Evolutionary conservation across 2,888 invertebrate species (phyloP).

Genomic region (Chrysolina oricalcia): DNA sequence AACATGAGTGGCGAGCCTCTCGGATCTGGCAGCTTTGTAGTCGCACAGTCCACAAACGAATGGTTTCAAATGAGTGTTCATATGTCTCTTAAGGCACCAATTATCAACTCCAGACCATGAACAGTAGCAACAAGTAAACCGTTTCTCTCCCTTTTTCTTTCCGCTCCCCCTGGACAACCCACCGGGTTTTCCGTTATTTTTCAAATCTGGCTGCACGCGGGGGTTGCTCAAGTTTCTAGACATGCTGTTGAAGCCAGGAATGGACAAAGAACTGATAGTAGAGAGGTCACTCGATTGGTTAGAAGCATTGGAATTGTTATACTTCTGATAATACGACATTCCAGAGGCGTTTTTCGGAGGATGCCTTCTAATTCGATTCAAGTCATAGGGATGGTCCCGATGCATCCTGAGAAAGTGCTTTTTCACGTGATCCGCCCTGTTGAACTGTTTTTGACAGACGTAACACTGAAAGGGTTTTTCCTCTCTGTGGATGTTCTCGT

Average conservation of each 20-base stretch:
- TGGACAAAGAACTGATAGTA: constrained; percentile 62
- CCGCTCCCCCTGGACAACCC: constrained; percentile 61
- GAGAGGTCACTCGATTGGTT: constrained; percentile 62
- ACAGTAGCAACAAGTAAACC: constrained; percentile 88
- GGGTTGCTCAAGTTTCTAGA: constrained; percentile 58
- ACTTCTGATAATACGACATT: constrained; percentile 72
- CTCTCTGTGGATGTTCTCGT: constrained; percentile 94
- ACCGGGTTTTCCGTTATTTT: constrained; percentile 58
- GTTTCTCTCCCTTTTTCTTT: constrained; percentile 71
- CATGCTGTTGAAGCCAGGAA: constrained; percentile 67
- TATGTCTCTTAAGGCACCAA: constrained; percentile 93
- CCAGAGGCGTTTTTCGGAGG: constrained; percentile 76
- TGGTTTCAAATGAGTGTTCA: constrained; percentile 94
- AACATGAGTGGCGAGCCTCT: constrained; percentile 91
- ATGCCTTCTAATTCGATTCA: constrained; percentile 84
- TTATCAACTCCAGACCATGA: constrained; percentile 95
- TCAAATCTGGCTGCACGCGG: constrained; percentile 60
- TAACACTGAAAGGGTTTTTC: constrained; percentile 96
- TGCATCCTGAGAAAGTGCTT: constrained; percentile 95
- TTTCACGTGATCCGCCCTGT: constrained; percentile 94
- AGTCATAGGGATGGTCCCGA: constrained; percentile 89
- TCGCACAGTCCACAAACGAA: constrained; percentile 93
- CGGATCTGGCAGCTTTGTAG: constrained; percentile 94
- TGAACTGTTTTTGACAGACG: constrained; percentile 93
- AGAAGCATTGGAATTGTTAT: constrained; percentile 64